phyloP scores from a whole-genome alignment of 2,797 vertebrate genomes.

The Oceanodroma leucorhoa region DNA sequence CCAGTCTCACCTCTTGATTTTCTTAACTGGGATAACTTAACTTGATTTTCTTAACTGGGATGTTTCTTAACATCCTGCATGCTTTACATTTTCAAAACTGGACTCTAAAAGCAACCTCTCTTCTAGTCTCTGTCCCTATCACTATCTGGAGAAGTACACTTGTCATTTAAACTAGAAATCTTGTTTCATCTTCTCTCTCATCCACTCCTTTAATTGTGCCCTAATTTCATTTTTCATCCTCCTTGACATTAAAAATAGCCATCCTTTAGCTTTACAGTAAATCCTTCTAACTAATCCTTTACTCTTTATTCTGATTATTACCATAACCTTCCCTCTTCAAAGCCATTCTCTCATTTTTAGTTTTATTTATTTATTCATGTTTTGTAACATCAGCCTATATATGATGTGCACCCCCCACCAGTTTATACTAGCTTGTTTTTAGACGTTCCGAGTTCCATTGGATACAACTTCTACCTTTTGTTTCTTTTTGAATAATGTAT shows the following conservation, averaged over 20 bases:
- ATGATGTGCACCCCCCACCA: neutral
- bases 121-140: neutral
- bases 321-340: neutral
- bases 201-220: neutral
- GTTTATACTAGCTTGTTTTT: neutral
- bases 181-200: neutral
- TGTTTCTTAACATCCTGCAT: too few relatives aligned
- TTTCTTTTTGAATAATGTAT: neutral
- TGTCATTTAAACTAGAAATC: neutral
- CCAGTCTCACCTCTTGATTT: neutral
- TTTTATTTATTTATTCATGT: neutral
- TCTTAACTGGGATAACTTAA: neutral
- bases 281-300: neutral
- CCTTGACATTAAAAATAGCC: neutral
- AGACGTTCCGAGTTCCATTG: neutral
- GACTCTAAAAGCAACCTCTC: neutral
- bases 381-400: neutral
- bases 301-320: neutral
- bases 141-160: neutral
- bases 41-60: neutral
- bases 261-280: neutral
- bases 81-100: neutral
- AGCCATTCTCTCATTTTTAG: neutral
- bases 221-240: neutral
- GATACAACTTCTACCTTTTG: neutral